Evolutionary conservation across 2,797 vertebrate species (phyloP), one percentile per base, ranked within the genome.

Genomic region (Tapera naevia): DNA sequence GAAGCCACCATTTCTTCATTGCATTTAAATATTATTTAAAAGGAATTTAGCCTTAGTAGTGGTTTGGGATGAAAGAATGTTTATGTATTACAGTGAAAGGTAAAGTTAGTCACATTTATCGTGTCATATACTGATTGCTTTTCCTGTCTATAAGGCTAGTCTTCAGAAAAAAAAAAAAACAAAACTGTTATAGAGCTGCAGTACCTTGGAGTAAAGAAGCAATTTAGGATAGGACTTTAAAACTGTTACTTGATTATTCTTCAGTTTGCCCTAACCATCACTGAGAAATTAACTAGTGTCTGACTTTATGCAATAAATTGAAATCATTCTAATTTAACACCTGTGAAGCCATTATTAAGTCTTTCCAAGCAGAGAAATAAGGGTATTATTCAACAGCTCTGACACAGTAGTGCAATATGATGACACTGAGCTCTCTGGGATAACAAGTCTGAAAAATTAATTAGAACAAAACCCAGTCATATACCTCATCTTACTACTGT

Each of bases 281-380:
- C 80, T 82, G 81, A 72, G 86, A 93, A 94, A 96, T 95, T 92
- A 95, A 94, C 5, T 43, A 81, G 91, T 85, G 53, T 51, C 93
- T 90, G 57, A 78, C 78, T 96, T 86, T n/a, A 80, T 73, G 92
- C 56, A 95, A 86, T 33, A 90, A 86, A 57, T 87, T 71, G 76
- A 94, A 97, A 96, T 88, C 4, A 89, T 93, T 94, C 74, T 92
- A 94, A 96, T 96, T 94, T 96, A 97, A 96, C 83, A 97, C 86
- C 91, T 96, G 82, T 95, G 91, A 92, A 94, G 85, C 92, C 86
- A 74, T 95, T 94, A 96, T 45, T 91, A 96, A 41, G 37, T 60
- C 88, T 94, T 91, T 91, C 92, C 87, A 94, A 96, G 70, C 86
- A 92, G 76, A 94, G 79, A 97, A 96, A 71, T 93, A 97, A 96